Evolutionary conservation across 2,797 vertebrate species (phyloP).

Genomic region (Myotis daubentonii): DNA sequence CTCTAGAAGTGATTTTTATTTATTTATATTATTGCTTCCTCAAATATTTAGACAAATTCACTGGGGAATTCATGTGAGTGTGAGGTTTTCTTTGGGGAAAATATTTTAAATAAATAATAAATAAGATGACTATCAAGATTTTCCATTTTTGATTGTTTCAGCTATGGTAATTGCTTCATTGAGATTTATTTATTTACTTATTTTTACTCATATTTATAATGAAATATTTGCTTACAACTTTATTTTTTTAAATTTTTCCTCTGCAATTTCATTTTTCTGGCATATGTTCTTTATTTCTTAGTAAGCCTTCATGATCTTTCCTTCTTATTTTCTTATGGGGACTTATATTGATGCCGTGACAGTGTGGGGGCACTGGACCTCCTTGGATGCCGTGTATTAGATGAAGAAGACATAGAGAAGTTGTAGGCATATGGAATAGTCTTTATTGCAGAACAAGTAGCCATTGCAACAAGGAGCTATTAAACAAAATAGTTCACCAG

Average conservation of each 20-base stretch:
- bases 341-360: background rate
- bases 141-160: background rate
- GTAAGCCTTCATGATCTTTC: background rate
- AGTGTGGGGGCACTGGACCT: too few species aligned
- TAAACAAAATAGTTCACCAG: too few species aligned
- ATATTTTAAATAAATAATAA: background rate
- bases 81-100: background rate
- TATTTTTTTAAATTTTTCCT: background rate
- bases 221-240: background rate
- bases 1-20: background rate
- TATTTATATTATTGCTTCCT: background rate
- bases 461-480: too few species aligned
- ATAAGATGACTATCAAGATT: background rate
- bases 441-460: too few species aligned
- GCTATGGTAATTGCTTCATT: background rate
- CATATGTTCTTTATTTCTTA: background rate
- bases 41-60: slow-evolving; percentile 19
- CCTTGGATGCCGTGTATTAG: too few species aligned
- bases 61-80: background rate
- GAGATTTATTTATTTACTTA: background rate
- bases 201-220: background rate
- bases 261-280: background rate
- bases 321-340: background rate
- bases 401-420: too few species aligned
- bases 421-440: too few species aligned